Evolutionary conservation across 2,113 vertebrate species (phyloP), one percentile per base, ranked within the genome.

Genomic region (Rhadina sibilatrix): DNA sequence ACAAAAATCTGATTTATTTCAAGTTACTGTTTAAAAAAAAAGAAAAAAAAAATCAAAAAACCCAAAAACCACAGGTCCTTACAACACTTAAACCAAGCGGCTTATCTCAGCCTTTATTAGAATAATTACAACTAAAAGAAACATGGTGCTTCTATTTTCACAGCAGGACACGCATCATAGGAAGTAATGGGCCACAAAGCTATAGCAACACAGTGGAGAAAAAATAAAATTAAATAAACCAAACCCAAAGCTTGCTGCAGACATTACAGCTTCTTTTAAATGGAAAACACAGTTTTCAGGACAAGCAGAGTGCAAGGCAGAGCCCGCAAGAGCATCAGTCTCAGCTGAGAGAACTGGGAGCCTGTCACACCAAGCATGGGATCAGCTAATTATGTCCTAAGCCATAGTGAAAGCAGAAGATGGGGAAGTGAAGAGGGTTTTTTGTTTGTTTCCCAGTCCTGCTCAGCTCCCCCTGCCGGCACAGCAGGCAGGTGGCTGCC

Each of bases 41-140:
- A 54, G 20, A 25, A 33, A 35, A 49, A 18, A 11, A 61, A 46
- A 70, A 10, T 6, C 5, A 56, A 66, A 80, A 31, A 20, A 15
- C 0, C 0, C 25, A 9, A 74, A 74, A 75, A 9, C 17, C 13
- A 35, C n/a, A 74, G 20, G 47, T 83, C 19, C 16, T 66, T 42
- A 11, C 38, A 95, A 90, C 71, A 50, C 68, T 81, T 93, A 68
- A 78, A 91, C 33, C 47, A 91, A 87, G 44, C 52, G 83, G 89
- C 91, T 92, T 74, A 71, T 52, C 72, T 60, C 74, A 75, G 80
- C 61, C 74, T 97, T 97, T 96, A 97, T 96, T 97, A 84, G 84
- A 93, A 83, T 95, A 96, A 83, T 84, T 89, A 91, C 64, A 91
- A 89, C 81, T 95, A 91, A 75, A 91, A 91, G 59, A 94, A 91